phyloP scores from a whole-genome alignment of 2,888 invertebrate genomes.

The Nomada lathburiana region DNA sequence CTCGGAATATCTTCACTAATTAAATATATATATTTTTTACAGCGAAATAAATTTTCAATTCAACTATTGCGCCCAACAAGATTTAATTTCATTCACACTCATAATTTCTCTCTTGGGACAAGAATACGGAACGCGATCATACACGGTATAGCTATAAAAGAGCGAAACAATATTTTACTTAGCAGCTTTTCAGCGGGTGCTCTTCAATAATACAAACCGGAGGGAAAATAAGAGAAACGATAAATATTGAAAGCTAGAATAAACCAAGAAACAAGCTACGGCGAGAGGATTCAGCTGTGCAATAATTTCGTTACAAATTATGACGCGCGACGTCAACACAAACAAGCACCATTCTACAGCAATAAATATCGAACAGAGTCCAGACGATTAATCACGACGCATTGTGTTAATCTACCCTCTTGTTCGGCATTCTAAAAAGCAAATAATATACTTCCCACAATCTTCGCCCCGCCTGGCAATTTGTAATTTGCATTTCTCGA shows the following conservation, averaged over 20 bases:
- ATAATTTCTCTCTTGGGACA: too few relatives aligned
- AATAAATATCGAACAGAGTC: conserved; percentile 44
- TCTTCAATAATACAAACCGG: too few relatives aligned
- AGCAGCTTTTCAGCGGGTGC: neutral
- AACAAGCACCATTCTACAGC: conserved; percentile 62
- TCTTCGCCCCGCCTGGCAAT: conserved; percentile 53
- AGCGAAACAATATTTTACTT: neutral
- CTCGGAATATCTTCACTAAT: too few relatives aligned
- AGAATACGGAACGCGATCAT: too few relatives aligned
- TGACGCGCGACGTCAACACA: conserved; percentile 34
- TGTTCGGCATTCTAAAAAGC: conserved; percentile 58
- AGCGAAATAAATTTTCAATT: too few relatives aligned
- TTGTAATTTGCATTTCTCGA: conserved; percentile 54
- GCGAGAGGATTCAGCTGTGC: conserved; percentile 34
- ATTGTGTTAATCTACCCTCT: conserved; percentile 53
- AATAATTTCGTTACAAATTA: conserved; percentile 40
- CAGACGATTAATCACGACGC: conserved; percentile 63
- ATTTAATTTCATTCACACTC: too few relatives aligned
- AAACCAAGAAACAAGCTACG: neutral
- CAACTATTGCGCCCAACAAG: too few relatives aligned
- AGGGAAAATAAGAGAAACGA: neutral
- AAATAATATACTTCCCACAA: conserved; percentile 58
- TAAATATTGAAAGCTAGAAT: neutral
- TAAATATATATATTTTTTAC: too few relatives aligned
- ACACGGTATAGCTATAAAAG: too few relatives aligned